Percentiles rank a stretch among this genome's conserved stretches.
Conservation (phyloP, 1,140 invertebrate species). For the Sitodiplosis mosellana region DNA sequence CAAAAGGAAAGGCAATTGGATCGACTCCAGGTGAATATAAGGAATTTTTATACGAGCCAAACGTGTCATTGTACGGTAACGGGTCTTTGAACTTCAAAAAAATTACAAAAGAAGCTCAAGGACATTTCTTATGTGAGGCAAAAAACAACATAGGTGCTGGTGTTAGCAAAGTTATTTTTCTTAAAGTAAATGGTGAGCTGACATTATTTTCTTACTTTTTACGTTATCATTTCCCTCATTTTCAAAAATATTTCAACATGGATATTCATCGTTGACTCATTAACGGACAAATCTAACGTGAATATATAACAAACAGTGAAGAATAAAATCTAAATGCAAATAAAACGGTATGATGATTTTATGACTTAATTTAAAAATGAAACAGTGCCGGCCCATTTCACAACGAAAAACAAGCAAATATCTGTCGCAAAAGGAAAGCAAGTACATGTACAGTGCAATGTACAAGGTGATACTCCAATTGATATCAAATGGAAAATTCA, state of each 20-base stretch:
- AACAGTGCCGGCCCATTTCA: slow-evolving; percentile 71
- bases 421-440: slow-evolving; percentile 54
- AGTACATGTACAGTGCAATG: slow-evolving; percentile 67
- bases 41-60: slow-evolving; percentile 58
- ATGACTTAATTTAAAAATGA: too few relatives aligned
- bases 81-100: slow-evolving; percentile 63
- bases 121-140: slow-evolving; percentile 82
- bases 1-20: slow-evolving; percentile 45
- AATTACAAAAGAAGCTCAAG: slow-evolving; percentile 67
- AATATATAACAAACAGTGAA: too few relatives aligned
- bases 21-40: slow-evolving; percentile 71
- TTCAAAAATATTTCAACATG: too few relatives aligned
- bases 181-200: slow-evolving; percentile 65
- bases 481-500: slow-evolving; percentile 64
- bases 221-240: neutral
- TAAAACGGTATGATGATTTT: too few relatives aligned
- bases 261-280: too few relatives aligned
- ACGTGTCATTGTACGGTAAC: slow-evolving; percentile 56
- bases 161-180: slow-evolving; percentile 68
- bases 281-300: too few relatives aligned
- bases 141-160: slow-evolving; percentile 78
- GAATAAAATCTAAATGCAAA: too few relatives aligned
- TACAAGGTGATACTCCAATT: slow-evolving; percentile 73
- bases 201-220: slow-evolving; percentile 8
- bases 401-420: slow-evolving; percentile 55